Conservation (phyloP, 1,140 invertebrate species). For the Streblospio benedicti region DNA sequence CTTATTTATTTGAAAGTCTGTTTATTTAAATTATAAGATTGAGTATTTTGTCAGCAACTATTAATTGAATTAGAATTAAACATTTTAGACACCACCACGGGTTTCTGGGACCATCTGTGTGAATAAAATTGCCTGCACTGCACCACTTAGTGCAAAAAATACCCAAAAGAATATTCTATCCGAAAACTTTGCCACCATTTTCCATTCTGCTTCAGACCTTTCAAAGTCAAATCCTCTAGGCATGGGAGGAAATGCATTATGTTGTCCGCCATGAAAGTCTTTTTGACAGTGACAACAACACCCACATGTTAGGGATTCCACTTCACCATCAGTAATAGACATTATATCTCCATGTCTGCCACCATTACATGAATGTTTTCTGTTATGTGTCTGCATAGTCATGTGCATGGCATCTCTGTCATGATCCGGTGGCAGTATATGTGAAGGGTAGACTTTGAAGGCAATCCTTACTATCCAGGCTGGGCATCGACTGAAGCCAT, state of each 20-base stretch:
- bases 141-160: slow-evolving; percentile 12
- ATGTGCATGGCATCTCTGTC: background rate
- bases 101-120: slow-evolving; percentile 2
- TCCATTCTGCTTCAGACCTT: slow-evolving; percentile 13
- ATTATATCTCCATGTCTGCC: background rate
- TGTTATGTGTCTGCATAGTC: too few species aligned
- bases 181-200: slow-evolving; percentile 7
- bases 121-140: slow-evolving; percentile 7
- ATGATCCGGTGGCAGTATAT: background rate
- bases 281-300: background rate
- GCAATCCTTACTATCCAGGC: background rate
- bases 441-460: background rate
- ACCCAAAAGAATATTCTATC: slow-evolving; percentile 18
- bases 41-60: too few species aligned
- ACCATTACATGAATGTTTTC: too few species aligned
- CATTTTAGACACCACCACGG: too few species aligned
- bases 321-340: slow-evolving; percentile 9
- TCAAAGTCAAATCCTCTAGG: background rate
- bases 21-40: too few species aligned
- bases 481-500: slow-evolving; percentile 8
- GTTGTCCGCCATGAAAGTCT: too few species aligned
- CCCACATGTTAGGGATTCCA: background rate
- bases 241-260: background rate
- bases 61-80: too few species aligned
- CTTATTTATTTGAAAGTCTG: too few species aligned